Percentiles rank a stretch among this genome's conserved stretches.
Evolutionary conservation across 2,797 vertebrate species (phyloP).

Genomic region (Liasis olivaceus): DNA sequence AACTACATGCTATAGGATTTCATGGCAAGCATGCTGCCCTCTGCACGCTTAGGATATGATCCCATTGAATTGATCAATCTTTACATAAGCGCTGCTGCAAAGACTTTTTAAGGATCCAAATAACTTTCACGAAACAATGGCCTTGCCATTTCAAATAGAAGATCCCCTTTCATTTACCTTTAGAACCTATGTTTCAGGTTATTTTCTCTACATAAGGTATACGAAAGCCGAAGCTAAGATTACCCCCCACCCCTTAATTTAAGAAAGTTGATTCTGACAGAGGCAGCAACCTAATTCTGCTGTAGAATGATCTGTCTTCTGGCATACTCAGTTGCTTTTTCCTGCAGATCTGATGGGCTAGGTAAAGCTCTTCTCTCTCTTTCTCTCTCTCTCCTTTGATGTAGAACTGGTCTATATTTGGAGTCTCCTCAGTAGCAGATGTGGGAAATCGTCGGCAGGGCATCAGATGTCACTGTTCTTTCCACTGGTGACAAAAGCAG

Average conservation of each 20-base stretch:
- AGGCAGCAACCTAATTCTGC: conserved; percentile 54
- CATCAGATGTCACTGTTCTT: conserved; percentile 70
- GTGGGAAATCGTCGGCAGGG: conserved; percentile 69
- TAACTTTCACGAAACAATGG: neutral
- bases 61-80: too few species aligned
- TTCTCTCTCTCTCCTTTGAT: conserved; percentile 26
- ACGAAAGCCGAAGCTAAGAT: neutral
- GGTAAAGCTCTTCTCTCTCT: conserved; percentile 52
- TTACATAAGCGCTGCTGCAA: neutral
- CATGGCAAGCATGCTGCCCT: neutral
- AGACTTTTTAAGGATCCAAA: neutral
- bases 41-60: neutral
- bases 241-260: too few species aligned
- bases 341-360: conserved; percentile 76
- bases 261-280: conserved; percentile 31
- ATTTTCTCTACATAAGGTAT: conserved; percentile 7
- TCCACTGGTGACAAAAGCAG: conserved; percentile 50
- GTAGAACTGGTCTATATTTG: conserved; percentile 46
- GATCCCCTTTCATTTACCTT: neutral
- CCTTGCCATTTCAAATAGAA: neutral
- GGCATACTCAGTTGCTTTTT: conserved; percentile 43
- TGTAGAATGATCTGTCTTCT: conserved; percentile 56
- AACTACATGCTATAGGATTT: neutral
- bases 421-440: conserved; percentile 62
- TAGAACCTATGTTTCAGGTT: neutral